Evolutionary conservation across 2,797 vertebrate species (phyloP), one percentile per base, ranked within the genome.

Genomic region (Ctenopoma multispine): DNA sequence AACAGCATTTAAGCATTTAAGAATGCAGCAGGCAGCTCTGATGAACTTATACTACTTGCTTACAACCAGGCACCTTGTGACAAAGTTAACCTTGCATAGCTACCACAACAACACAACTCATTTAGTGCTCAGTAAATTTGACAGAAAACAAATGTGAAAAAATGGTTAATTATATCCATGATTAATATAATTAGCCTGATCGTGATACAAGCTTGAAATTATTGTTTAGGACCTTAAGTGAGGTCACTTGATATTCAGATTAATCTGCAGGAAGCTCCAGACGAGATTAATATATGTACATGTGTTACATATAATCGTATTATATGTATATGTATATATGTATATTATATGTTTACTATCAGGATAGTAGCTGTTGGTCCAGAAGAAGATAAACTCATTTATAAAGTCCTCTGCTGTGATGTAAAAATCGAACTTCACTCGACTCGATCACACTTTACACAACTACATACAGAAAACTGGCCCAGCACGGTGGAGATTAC

Each of bases 401-500:
- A 17, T n/a, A n/a, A 44, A 46, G 18, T 20, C 20, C 18, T n/a
- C 44, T 18, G 7, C 17, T 18, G 17, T 38, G 36, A 38, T 46
- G 9, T 46, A 10, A 17, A 9, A n/a, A n/a, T 57, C n/a, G 62
- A 4, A 46, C 7, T 43, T 15, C 3, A 36, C 43, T 54, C 18
- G 63, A 47, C 56, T n/a, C 1, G 1, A 67, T 10, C 41, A 63
- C 40, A 67, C 12, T 24, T n/a, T n/a, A 17, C 50, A 43, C 46
- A 77, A 63, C 8, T 27, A 63, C 54, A 75, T 55, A 24, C 38
- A 62, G 12, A 71, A 34, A 20, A 41, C 55, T 51, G 41, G 18
- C 56, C 20, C 48, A 73, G 56, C 63, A 72, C 6, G 24, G 17
- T 34, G n/a, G 51, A 70, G 12, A 69, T 72, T 51, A 76, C 38